phyloP scores from a whole-genome alignment of 2,888 invertebrate species.

The Frankliniella intonsa region DNA sequence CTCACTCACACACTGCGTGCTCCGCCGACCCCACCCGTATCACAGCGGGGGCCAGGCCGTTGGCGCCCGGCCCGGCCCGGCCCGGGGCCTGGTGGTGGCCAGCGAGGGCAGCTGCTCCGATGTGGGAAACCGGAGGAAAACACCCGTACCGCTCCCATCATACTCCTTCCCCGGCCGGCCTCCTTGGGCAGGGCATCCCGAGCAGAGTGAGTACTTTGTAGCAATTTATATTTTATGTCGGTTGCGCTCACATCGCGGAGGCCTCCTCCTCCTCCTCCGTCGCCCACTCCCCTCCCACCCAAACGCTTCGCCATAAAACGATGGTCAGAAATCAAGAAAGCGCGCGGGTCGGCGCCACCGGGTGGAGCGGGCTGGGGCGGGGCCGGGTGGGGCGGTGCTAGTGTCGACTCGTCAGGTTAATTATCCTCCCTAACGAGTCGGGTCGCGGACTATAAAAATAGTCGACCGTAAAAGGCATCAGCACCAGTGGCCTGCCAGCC shows the following conservation, averaged over 20 bases:
- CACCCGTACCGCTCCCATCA: too few species aligned
- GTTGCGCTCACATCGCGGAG: not conserved
- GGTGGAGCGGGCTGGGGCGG: not conserved
- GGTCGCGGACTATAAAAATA: too few species aligned
- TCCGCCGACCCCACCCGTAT: too few species aligned
- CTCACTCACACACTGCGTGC: too few species aligned
- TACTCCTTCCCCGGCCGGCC: not conserved
- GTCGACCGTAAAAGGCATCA: too few species aligned
- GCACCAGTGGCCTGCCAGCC: too few species aligned
- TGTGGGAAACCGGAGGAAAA: too few species aligned
- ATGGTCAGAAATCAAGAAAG: constrained; percentile 6
- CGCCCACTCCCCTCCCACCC: too few species aligned
- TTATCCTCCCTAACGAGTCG: not conserved
- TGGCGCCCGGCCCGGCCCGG: too few species aligned
- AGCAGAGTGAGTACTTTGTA: not conserved
- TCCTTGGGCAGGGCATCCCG: not conserved
- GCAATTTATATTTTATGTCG: constrained; percentile 25
- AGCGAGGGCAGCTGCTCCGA: too few species aligned
- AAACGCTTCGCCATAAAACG: not conserved
- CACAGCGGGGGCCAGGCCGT: too few species aligned
- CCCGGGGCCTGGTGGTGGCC: too few species aligned
- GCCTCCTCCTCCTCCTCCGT: not conserved
- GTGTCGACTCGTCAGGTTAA: not conserved
- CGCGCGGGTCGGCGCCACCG: not conserved
- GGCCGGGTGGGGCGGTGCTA: not conserved